Evolutionary conservation across 2,113 vertebrate species (phyloP), one percentile per base, ranked within the genome.

Genomic region (Salvelinus namaycush): DNA sequence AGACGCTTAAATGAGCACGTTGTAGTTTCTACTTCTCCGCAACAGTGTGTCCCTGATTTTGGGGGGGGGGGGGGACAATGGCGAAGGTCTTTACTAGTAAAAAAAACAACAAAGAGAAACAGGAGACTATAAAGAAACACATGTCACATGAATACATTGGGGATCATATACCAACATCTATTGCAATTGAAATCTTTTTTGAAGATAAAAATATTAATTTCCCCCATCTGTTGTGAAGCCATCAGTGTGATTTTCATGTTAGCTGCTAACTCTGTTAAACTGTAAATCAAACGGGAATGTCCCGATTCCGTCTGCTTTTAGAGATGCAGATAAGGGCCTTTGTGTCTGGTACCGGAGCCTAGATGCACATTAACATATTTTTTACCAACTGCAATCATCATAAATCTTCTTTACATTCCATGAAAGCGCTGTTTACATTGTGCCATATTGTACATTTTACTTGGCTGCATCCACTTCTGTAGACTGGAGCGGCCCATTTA

Each of bases 351-450:
- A 29, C 27, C 1, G 62, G 59, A 20, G 64, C 26, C 72, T 49
- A 68, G 78, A 72, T 70, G 78, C 31, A 68, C 54, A 77, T 80
- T 78, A 59, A 64, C 34, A 71, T 57, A 72, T 60, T 76, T 76
- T 59, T 69, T 76, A 78, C n/a, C 54, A 81, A 81, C 79, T 73
- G 76, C 72, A 79, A 70, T 73, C 68, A 78, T 57, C 64, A 75
- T 73, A 48, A 71, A 67, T 64, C 39, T 74, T 67, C 75, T 49
- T 31, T 59, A 20, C 66, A 49, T 72, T 80, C 64, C 8, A 79
- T 49, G 79, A 80, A 78, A 82, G 22, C 26, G 72, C 73, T 79
- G 74, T 78, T 85, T 83, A 86, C 76, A 77, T 73, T 57, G 68
- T 26, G 49, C 73, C 73, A 78, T 51, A 78, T 75, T 82, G 78